Evolutionary conservation across 2,797 vertebrate species (phyloP), one percentile per base, ranked within the genome.

Genomic region (Phoxinus dragarum): DNA sequence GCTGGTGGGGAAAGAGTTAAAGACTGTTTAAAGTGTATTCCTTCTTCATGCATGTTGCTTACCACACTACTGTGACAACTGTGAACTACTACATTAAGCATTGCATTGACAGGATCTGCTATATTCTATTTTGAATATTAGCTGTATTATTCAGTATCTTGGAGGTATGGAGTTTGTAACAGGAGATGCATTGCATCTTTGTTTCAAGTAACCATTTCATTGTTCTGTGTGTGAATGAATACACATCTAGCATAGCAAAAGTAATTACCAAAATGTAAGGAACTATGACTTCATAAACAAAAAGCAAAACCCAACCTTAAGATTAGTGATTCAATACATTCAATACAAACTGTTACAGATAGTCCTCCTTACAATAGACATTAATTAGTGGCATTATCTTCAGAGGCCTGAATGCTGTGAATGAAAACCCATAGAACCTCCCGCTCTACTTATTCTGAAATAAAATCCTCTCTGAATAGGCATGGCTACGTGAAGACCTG

Each of bases 401-500:
- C 21, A 64, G 27, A 73, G 67, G 56, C 40, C 19, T 80, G 40
- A 12, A 27, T 61, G 40, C 42, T 19, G 81, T 79, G 31, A 34
- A 64, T 79, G 19, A 73, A 80, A 77, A 66, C 52, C 49, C 54
- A 72, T 3, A 52, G 19, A 56, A 36, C 27, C 19, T 6, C 59
- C 17, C 16, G 54, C 54, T 73, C 9, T 78, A 34, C 49, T 80
- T 67, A 72, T 79, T 5, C 47, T 79, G 71, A 82, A 74, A 83
- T 80, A 16, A 86, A 76, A 84, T 75, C 42, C 23, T 49, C 23
- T 49, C 68, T 42, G 75, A 87, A 88, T 81, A 69, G 71, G 17
- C 82, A 76, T 72, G 69, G 79, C 38, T 84, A 68, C 61, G 69
- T 88, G 71, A 80, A 86, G 82, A 49, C 69, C 52, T 80, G 64